These are phyloP conservation scores for Sinopyrophorus schimmeli DNA, from an alignment of 2,888 invertebrate genomes.

Conservation along the genomic window DNA sequence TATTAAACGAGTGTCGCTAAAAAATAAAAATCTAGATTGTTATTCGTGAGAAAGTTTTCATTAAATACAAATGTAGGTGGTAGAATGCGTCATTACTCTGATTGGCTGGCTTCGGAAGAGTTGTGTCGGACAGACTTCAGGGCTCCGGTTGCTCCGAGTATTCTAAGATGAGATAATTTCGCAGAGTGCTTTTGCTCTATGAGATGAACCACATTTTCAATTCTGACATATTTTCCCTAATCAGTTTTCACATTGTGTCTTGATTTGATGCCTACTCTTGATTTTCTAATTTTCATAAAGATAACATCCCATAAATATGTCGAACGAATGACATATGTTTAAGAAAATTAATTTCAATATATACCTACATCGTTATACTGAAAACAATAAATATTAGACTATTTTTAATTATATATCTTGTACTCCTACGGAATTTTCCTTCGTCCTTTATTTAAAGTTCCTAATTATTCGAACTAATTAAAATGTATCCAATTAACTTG, in stretches of 20 bases:
- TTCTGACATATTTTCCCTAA: constrained; percentile 30
- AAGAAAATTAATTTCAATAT: constrained; percentile 31
- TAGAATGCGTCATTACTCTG: constrained; percentile 39
- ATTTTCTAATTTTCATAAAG: constrained; percentile 25
- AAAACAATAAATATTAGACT: constrained; percentile 28
- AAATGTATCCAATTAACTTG: constrained; percentile 43
- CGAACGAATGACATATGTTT: constrained; percentile 25
- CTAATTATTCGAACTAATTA: constrained; percentile 43
- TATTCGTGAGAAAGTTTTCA: constrained; percentile 4
- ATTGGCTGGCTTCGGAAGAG: constrained; percentile 39
- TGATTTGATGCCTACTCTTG: constrained; percentile 26
- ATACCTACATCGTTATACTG: constrained; percentile 30
- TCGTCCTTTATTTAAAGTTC: constrained; percentile 38
- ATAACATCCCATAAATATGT: constrained; percentile 21
- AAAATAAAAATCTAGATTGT: no score
- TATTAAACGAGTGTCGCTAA: no score
- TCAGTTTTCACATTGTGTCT: constrained; percentile 30
- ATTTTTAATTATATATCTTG: constrained; percentile 27
- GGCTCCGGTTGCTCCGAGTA: constrained; percentile 25
- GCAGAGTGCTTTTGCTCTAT: constrained; percentile 39
- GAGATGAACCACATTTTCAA: constrained; percentile 39
- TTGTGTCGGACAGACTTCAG: constrained; percentile 36
- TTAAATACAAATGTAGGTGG: constrained; percentile 19
- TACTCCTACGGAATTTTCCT: constrained; percentile 28
- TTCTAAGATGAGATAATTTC: constrained; percentile 39